phyloP scores from a whole-genome alignment of 2,113 vertebrate genomes.

The Psilopsiagon aymara region DNA sequence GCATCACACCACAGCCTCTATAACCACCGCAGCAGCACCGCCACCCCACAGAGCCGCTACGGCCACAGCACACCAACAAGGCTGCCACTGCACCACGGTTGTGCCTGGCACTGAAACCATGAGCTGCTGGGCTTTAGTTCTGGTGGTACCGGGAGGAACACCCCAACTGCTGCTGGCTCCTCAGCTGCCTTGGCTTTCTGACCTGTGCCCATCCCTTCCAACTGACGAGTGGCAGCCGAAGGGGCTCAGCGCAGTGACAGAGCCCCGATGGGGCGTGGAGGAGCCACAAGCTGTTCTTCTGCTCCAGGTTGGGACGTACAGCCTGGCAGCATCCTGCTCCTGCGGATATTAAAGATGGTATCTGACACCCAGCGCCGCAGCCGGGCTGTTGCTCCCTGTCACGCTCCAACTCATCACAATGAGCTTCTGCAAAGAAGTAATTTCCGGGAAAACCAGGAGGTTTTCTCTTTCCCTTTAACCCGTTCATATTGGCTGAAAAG shows the following conservation, averaged over 20 bases:
- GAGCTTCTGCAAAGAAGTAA: background rate
- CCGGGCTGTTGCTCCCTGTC: background rate
- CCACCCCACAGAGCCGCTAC: background rate
- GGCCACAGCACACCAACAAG: fast-evolving
- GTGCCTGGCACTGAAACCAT: fast-evolving
- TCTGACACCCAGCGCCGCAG: background rate
- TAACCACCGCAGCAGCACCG: background rate
- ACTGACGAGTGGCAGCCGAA: background rate
- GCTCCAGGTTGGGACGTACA: background rate
- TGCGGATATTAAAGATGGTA: slow-evolving; percentile 65
- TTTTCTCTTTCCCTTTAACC: background rate
- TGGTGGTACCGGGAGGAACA: background rate
- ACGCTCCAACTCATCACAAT: background rate
- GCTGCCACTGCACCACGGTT: background rate
- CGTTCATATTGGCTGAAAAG: background rate
- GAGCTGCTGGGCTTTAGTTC: too few species aligned
- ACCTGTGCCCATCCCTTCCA: background rate
- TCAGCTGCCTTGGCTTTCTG: background rate
- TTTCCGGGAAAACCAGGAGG: background rate
- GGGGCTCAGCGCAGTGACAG: background rate
- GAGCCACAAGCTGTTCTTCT: background rate
- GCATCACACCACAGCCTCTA: background rate
- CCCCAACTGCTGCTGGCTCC: background rate
- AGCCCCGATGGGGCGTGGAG: background rate
- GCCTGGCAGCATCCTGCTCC: background rate